Percentiles rank a stretch among this genome's conserved stretches.
Conservation (phyloP, 2,797 vertebrate genomes). For the Hydrophis major region DNA sequence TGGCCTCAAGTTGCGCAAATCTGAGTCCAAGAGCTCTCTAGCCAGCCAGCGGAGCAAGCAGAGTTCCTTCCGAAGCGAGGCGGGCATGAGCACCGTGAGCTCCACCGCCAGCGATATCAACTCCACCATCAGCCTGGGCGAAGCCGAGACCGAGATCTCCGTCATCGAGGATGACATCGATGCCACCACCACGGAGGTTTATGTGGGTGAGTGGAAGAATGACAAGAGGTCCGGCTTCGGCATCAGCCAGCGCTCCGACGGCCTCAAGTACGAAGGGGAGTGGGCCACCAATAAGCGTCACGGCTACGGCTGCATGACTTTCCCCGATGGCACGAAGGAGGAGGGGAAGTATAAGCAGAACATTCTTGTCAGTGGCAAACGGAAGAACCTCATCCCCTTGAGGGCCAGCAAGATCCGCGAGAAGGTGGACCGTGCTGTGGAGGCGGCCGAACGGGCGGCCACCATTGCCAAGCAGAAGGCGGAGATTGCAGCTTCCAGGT, state of each 20-base stretch:
- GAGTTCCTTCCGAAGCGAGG: slow-evolving; percentile 98
- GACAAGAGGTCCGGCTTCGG: slow-evolving; percentile 94
- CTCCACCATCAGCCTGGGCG: slow-evolving; percentile 96
- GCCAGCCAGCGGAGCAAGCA: slow-evolving; percentile 97
- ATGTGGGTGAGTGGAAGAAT: slow-evolving; percentile 94
- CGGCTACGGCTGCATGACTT: slow-evolving; percentile 95
- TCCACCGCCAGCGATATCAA: slow-evolving; percentile 95
- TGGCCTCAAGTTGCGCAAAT: slow-evolving; percentile 93
- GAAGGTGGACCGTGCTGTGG: slow-evolving; percentile 94
- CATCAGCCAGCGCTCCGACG: slow-evolving; percentile 89
- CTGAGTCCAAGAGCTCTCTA: slow-evolving; percentile 95
- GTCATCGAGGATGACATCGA: slow-evolving; percentile 91
- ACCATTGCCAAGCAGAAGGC: slow-evolving; percentile 93
- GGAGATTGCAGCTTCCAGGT: slow-evolving; percentile 94
- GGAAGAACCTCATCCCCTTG: slow-evolving; percentile 96
- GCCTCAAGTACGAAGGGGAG: slow-evolving; percentile 93
- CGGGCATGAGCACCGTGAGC: slow-evolving; percentile 95
- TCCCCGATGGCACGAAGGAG: slow-evolving; percentile 94
- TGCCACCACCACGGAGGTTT: slow-evolving; percentile 93
- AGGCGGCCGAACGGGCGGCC: slow-evolving; percentile 86
- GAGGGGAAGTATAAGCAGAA: slow-evolving; percentile 99
- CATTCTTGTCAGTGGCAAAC: slow-evolving; percentile 91
- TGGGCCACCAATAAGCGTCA: slow-evolving; percentile 96
- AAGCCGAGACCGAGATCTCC: slow-evolving; percentile 87
- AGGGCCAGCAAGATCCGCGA: slow-evolving; percentile 96